These are phyloP conservation scores for Morpho deidamia DNA, from an alignment of 2,888 invertebrate genomes.

Conservation along the genomic window DNA sequence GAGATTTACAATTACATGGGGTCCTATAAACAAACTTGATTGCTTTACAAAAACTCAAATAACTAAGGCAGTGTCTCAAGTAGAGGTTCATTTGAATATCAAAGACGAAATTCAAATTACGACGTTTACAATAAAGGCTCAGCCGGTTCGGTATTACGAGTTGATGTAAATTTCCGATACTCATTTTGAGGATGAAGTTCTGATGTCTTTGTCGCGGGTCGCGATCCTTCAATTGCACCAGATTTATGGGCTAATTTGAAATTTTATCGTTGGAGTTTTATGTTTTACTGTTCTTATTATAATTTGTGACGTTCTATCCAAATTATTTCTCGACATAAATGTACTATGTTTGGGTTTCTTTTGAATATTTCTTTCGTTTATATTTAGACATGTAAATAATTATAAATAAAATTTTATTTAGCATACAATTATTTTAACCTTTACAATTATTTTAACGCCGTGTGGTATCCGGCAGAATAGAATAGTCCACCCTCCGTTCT, in stretches of 20 bases:
- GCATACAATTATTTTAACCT: too few species aligned
- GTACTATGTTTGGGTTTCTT: not conserved
- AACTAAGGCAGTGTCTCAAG: constrained; percentile 78
- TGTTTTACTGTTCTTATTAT: constrained; percentile 8
- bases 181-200: constrained; percentile 73
- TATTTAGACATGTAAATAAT: too few species aligned
- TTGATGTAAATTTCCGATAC: constrained; percentile 78
- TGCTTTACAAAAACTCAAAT: constrained; percentile 79
- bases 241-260: constrained; percentile 30
- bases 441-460: too few species aligned
- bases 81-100: constrained; percentile 77
- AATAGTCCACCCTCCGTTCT: too few species aligned
- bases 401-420: too few species aligned
- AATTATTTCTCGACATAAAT: not conserved
- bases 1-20: constrained; percentile 75
- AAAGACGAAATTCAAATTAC: constrained; percentile 78
- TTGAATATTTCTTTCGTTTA: not conserved
- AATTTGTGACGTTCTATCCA: constrained; percentile 2
- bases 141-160: constrained; percentile 72
- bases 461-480: too few species aligned
- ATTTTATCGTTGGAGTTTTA: constrained; percentile 19
- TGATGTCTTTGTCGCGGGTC: constrained; percentile 61
- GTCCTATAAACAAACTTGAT: constrained; percentile 76
- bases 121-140: constrained; percentile 76
- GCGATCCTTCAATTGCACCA: constrained; percentile 33